Evolutionary conservation across 2,888 invertebrate genomes (phyloP), one percentile per base, ranked within the genome.

Genomic region (Protophormia terraenovae): DNA sequence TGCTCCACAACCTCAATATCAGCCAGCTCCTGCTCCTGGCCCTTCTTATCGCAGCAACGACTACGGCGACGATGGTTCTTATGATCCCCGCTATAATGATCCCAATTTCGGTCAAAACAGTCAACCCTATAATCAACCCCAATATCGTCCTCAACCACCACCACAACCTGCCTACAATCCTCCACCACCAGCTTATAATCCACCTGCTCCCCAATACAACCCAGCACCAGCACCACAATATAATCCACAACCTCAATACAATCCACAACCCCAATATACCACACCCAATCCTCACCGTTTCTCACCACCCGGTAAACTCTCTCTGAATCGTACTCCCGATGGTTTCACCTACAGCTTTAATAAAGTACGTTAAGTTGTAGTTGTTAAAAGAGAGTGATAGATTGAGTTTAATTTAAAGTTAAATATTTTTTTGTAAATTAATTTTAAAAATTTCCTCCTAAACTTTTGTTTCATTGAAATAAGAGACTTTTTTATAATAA

Each of bases 281-380:
- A 97, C 97, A 73, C 96, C 94, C 86, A 93, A 95, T 32, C 96
- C 97, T 22, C 94, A 95, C 89, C 94, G 96, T 89, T 97, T 96
- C 94, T 96, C 96, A 91, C 97, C 97, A 72, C 97, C 97, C 35
- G 97, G 97, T 88, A 97, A 97, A 93, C 94, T 97, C 89, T 96
- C 95, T 88, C 94, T 97, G 88, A 97, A 97, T 94, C 94, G 97
- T 91, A 97, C 96, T 83, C 97, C 97, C 50, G 97, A 97, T 90
- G 97, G 97, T 90, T 97, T 95, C 94, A 96, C 96, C 89, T 97
- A 97, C 93, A 96, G 95, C 88, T 97, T 97, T 94, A 96, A 96
- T 93, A 96, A 95, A 92, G 93, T 93, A 87, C 85, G 85, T 71
- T 85, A 82, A 82, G 38, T 14, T 72, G 83, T 22, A 75, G 29